Conservation (phyloP, 2,888 invertebrate species). For the Oscheius sp. region DNA sequence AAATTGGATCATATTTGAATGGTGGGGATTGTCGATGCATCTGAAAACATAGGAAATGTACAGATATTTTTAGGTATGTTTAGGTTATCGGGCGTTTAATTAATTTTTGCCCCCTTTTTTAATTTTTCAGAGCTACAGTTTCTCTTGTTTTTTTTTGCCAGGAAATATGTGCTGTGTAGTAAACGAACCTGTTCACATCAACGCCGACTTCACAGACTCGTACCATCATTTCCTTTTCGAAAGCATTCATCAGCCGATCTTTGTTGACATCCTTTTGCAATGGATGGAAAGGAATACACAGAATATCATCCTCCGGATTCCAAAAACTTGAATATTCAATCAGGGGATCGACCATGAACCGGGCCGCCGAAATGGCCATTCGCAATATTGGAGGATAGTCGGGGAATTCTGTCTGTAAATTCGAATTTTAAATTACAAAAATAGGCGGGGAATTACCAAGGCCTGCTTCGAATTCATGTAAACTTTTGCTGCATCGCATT, state of each 20-base stretch:
- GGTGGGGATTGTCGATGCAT: slow-evolving; percentile 88
- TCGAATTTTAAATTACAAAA: not conserved
- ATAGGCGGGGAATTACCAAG: slow-evolving; percentile 32
- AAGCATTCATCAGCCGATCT: slow-evolving; percentile 84
- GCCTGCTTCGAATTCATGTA: slow-evolving; percentile 85
- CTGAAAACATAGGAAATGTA: slow-evolving; percentile 75
- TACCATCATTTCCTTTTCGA: slow-evolving; percentile 89
- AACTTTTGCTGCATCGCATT: slow-evolving; percentile 90
- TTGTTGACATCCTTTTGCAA: slow-evolving; percentile 77
- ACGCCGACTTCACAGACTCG: slow-evolving; percentile 85
- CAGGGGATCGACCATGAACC: slow-evolving; percentile 92
- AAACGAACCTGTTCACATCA: slow-evolving; percentile 49
- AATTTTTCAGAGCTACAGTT: too few species aligned
- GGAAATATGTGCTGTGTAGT: too few species aligned
- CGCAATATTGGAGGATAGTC: slow-evolving; percentile 83
- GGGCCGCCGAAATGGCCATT: slow-evolving; percentile 91
- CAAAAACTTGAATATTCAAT: slow-evolving; percentile 95
- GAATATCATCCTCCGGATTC: slow-evolving; percentile 93
- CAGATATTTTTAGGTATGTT: too few species aligned
- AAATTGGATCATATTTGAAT: slow-evolving; percentile 88
- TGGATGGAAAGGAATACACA: slow-evolving; percentile 91
- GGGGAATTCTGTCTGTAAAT: slow-evolving; percentile 56
- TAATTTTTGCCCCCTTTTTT: too few species aligned
- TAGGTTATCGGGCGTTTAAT: too few species aligned
- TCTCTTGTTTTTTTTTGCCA: not conserved